Evolutionary conservation across 2,113 vertebrate genomes (phyloP), one percentile per base, ranked within the genome.

Genomic region (Menidia beryllina): DNA sequence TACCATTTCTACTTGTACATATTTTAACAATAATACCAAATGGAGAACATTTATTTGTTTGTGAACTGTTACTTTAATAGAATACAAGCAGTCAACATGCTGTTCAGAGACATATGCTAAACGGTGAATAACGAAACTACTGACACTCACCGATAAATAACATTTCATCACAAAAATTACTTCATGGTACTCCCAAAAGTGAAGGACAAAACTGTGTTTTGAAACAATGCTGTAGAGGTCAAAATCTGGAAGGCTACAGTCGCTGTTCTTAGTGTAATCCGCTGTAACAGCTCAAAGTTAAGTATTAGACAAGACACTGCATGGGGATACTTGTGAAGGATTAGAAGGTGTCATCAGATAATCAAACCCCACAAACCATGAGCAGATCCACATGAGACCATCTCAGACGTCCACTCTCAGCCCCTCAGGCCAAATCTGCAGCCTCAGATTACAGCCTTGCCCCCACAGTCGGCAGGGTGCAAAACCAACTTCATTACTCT

Each of bases 291-390:
- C 54, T 85, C 48, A 72, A 79, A 80, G 85, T 87, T 45, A 68
- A 73, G 76, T 50, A 62, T 48, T 68, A 59, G 72, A 68, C 59
- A 57, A 81, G 69, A 69, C 67, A 56, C 57, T 60, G 58, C 41
- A 69, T 38, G 58, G 77, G 71, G 64, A 55, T 52, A 67, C 67
- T 72, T 79, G 66, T 63, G 59, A 73, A 24, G 77, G 85, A 88
- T 88, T 88, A 86, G 41, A 52, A 55, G 51, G 80, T 79, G 87
- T 76, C 84, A 90, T 86, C 89, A 88, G 87, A 90, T 88, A 85
- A 81, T 51, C 54, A 76, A 49, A 61, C 26, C 69, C 62, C 73
- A 78, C 60, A 81, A 63, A 77, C 76, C 63, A 69, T 34, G 60
- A 82, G 75, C 73, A 41, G 57, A 79, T 63, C 54, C 65, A 41